A percentile compares a stretch with the other conserved stretches of the same genome.
These are phyloP conservation scores for Dendroctonus ponderosae DNA, from an alignment of 1,140 invertebrate species.

Conservation along the genomic window DNA sequence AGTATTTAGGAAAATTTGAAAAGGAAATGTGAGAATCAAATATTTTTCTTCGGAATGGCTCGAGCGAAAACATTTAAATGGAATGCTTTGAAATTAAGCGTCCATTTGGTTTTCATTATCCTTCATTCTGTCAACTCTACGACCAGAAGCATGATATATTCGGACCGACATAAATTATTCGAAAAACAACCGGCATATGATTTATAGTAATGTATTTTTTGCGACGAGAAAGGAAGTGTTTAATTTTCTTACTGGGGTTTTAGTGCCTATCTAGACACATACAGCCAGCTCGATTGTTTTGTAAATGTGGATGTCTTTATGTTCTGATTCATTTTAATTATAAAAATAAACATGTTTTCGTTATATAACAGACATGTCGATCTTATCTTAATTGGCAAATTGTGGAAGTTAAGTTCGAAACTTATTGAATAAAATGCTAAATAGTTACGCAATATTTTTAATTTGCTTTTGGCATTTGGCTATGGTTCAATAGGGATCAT, in stretches of 20 bases:
- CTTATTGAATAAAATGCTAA: too few relatives aligned
- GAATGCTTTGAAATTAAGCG: neutral
- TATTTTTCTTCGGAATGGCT: too few relatives aligned
- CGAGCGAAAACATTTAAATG: too few relatives aligned
- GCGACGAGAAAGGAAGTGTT: conserved; percentile 25
- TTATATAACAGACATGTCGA: too few relatives aligned
- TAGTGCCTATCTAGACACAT: conserved; percentile 22
- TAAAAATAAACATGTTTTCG: conserved; percentile 12
- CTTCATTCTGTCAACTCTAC: conserved; percentile 33
- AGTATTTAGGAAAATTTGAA: too few relatives aligned
- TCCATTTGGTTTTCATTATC: conserved; percentile 33
- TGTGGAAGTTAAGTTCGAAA: too few relatives aligned
- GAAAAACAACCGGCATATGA: conserved; percentile 31
- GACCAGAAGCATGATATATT: conserved; percentile 30
- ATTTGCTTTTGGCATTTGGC: too few relatives aligned
- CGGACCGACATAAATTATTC: conserved; percentile 27
- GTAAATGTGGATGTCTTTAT: conserved; percentile 18
- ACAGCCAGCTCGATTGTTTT: conserved; percentile 8
- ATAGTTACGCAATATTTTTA: too few relatives aligned
- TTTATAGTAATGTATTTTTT: conserved; percentile 31
- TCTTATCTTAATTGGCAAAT: too few relatives aligned
- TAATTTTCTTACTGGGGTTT: conserved; percentile 25
- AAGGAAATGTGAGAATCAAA: too few relatives aligned
- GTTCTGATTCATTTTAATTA: neutral
- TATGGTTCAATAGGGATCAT: too few relatives aligned